phyloP scores from a whole-genome alignment of 2,888 invertebrate species.

The Lasius platythorax region DNA sequence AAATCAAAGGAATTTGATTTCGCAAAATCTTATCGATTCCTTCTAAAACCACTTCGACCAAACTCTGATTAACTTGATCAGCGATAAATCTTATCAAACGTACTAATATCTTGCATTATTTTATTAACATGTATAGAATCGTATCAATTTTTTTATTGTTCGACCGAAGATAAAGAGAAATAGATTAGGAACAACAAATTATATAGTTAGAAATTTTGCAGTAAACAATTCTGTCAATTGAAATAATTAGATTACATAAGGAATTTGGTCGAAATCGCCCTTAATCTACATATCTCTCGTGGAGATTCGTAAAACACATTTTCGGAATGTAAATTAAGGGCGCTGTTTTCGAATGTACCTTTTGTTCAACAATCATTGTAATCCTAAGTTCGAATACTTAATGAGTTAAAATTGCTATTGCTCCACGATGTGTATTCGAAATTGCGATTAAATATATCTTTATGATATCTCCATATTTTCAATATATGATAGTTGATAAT shows the following conservation, averaged over 20 bases:
- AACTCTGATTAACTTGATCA: not conserved
- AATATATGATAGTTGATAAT: not conserved
- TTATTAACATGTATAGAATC: not conserved
- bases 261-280: not conserved
- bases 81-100: not conserved
- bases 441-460: not conserved
- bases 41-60: not conserved
- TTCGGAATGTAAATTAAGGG: not conserved
- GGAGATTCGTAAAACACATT: not conserved
- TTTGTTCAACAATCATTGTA: not conserved
- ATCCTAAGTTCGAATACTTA: not conserved
- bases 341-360: not conserved
- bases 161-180: not conserved
- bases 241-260: not conserved
- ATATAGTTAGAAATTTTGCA: not conserved
- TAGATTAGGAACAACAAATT: not conserved
- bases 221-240: not conserved
- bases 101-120: not conserved
- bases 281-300: not conserved
- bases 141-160: not conserved
- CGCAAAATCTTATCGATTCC: not conserved
- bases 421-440: not conserved
- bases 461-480: constrained; percentile 17
- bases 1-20: not conserved
- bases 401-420: not conserved